phyloP scores from a whole-genome alignment of 1,140 invertebrate species.

The Drosophila persimilis region DNA sequence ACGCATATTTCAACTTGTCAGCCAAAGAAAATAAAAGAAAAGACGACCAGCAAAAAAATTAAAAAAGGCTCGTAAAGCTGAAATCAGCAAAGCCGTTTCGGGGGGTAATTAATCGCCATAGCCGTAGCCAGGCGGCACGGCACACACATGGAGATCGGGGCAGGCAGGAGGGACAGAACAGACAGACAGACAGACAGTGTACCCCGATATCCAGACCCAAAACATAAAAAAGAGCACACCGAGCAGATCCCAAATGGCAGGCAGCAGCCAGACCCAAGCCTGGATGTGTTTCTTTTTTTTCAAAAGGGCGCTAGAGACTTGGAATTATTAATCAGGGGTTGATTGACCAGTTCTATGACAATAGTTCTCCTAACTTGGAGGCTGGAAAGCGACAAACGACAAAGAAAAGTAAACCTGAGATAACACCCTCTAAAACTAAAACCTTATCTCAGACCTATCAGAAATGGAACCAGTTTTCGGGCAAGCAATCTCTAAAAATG shows the following conservation, averaged over 20 bases:
- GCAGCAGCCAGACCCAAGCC: constrained; percentile 16
- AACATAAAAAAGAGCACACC: constrained; percentile 17
- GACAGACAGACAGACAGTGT: constrained; percentile 18
- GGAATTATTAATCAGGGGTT: too few species aligned
- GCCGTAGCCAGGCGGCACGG: constrained; percentile 30
- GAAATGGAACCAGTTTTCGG: background rate
- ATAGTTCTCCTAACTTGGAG: too few species aligned
- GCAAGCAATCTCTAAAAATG: constrained; percentile 12
- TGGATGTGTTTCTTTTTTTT: background rate
- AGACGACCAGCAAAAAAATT: constrained; percentile 56
- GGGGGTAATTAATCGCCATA: constrained; percentile 71
- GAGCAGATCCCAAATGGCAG: constrained; percentile 20
- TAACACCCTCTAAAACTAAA: background rate
- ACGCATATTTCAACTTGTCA: constrained; percentile 77
- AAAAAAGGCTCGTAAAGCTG: constrained; percentile 77
- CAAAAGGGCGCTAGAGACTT: background rate
- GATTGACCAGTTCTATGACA: too few species aligned
- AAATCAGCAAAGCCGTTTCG: constrained; percentile 72
- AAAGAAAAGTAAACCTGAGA: too few species aligned
- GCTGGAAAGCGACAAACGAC: too few species aligned
- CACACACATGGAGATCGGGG: constrained; percentile 32
- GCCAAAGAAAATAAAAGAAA: constrained; percentile 60
- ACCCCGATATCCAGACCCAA: constrained; percentile 23
- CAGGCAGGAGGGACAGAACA: constrained; percentile 4
- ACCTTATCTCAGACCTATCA: constrained; percentile 6